Conservation (phyloP, 2,888 invertebrate genomes). For the Trissonchulus latispiculum region DNA sequence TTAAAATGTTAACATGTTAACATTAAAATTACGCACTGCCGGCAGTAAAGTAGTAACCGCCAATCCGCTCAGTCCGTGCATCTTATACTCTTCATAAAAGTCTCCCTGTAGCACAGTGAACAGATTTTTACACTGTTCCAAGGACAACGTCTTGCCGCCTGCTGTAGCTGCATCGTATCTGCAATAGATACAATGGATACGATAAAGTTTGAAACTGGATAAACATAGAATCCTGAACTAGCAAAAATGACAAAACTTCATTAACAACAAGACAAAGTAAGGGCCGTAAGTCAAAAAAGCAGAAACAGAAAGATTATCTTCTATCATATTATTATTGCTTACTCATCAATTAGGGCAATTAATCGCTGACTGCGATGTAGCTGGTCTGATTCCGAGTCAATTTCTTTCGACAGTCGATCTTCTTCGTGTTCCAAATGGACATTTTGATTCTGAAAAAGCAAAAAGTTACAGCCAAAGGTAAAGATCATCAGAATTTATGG, state of each 20-base stretch:
- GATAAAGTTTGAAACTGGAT: conserved; percentile 24
- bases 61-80: conserved; percentile 69
- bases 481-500: too few relatives aligned
- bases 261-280: too few relatives aligned
- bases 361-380: too few relatives aligned
- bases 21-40: conserved; percentile 52
- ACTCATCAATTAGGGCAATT: too few relatives aligned
- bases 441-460: conserved; percentile 55
- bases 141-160: too few relatives aligned
- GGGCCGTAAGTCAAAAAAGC: too few relatives aligned
- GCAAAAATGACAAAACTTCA: too few relatives aligned
- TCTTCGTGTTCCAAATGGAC: conserved; percentile 69
- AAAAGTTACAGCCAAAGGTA: neutral
- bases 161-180: too few relatives aligned
- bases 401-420: conserved; percentile 57
- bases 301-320: too few relatives aligned
- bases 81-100: conserved; percentile 58
- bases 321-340: too few relatives aligned
- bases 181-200: neutral
- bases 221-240: too few relatives aligned
- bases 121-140: conserved; percentile 54
- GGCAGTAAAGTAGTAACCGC: conserved; percentile 75
- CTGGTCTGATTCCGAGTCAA: conserved; percentile 65
- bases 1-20: too few relatives aligned
- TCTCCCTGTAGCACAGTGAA: conserved; percentile 56